Conservation (phyloP, 2,113 vertebrate genomes). For the Thunnus maccoyii region DNA sequence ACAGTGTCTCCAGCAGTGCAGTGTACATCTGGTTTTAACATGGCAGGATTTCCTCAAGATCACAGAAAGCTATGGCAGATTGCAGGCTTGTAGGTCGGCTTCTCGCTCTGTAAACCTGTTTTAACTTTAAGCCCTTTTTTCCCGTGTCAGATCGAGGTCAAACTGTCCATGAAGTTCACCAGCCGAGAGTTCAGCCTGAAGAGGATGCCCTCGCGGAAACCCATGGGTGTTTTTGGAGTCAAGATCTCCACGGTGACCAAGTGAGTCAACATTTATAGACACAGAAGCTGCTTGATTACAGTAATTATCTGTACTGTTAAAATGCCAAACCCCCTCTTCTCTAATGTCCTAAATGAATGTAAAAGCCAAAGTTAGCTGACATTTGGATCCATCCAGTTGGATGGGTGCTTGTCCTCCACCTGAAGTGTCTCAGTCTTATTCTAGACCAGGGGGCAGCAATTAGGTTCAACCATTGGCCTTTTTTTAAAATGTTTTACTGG, state of each 20-base stretch:
- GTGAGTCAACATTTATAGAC: constrained; percentile 83
- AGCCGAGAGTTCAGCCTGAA: constrained; percentile 98
- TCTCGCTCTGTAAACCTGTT: constrained; percentile 20
- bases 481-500: too few relatives aligned
- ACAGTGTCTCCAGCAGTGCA: neutral
- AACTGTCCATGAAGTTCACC: constrained; percentile 96
- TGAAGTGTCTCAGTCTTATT: too few relatives aligned
- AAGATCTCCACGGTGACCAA: constrained; percentile 97
- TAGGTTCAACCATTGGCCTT: too few relatives aligned
- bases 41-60: constrained; percentile 34
- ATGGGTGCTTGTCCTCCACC: too few relatives aligned
- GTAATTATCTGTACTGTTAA: neutral
- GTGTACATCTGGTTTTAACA: constrained; percentile 36
- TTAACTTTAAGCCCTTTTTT: constrained; percentile 7
- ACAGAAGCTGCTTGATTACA: neutral
- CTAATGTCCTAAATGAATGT: too few relatives aligned
- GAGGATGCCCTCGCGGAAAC: constrained; percentile 93
- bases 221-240: constrained; percentile 95
- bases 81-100: neutral
- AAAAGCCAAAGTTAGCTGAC: too few relatives aligned
- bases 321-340: too few relatives aligned
- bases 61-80: neutral
- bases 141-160: constrained; percentile 92
- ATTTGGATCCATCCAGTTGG: too few relatives aligned
- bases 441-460: too few relatives aligned